Percentiles rank a stretch among this genome's conserved stretches.
Evolutionary conservation across 92 coral and sea anemone genomes (phyloP).

Genomic region (Phenganax stokvisi): DNA sequence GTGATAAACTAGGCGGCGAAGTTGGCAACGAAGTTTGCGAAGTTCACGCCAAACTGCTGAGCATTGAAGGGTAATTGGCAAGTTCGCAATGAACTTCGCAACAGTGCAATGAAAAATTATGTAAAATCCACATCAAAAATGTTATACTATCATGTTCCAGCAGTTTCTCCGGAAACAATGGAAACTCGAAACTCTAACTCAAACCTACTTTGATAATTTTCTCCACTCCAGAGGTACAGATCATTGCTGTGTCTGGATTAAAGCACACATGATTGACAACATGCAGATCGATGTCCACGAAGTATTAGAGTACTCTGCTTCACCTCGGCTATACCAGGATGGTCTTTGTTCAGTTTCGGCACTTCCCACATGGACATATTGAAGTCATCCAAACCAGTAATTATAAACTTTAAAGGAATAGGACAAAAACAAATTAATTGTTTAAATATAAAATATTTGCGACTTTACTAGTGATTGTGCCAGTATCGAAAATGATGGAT

Average conservation of each 20-base stretch:
- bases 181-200: background rate
- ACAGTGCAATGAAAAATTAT: background rate
- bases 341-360: constrained; percentile 55
- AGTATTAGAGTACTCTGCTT: constrained; percentile 63
- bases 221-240: constrained; percentile 91
- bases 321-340: constrained; percentile 48
- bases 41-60: background rate
- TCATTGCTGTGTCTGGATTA: constrained; percentile 74
- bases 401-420: constrained; percentile 55
- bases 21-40: too few relatives aligned
- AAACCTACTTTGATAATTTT: constrained; percentile 76
- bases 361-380: constrained; percentile 85
- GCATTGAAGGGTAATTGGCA: background rate
- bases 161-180: background rate
- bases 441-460: background rate
- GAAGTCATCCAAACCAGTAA: constrained; percentile 95
- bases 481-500: too few relatives aligned
- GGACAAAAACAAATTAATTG: background rate
- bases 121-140: background rate
- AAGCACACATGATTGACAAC: constrained; percentile 96
- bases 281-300: constrained; percentile 69
- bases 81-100: background rate
- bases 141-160: background rate
- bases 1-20: too few relatives aligned
- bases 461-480: too few relatives aligned